Percentiles rank a stretch among this genome's conserved stretches.
Conservation (phyloP, 2,797 vertebrate species). For the Silurus lanzhouensis region DNA sequence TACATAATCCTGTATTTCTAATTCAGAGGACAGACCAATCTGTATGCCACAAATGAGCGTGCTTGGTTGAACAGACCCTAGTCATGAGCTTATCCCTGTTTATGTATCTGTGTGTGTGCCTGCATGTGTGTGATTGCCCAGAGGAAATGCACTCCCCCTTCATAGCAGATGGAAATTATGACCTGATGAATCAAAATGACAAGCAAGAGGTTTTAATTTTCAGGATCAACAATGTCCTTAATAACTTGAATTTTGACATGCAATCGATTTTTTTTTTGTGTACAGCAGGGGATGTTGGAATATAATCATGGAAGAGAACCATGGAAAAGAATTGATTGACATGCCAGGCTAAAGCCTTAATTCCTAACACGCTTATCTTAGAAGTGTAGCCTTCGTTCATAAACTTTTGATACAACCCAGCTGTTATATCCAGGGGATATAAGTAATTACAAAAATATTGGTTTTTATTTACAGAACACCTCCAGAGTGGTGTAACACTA, state of each 20-base stretch:
- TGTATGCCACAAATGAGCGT: conserved; percentile 13
- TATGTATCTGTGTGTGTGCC: not conserved
- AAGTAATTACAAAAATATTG: conserved; percentile 16
- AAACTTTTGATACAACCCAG: not conserved
- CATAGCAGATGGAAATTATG: conserved; percentile 37
- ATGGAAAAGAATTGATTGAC: conserved; percentile 9
- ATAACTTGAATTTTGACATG: conserved; percentile 27
- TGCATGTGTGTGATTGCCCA: conserved; percentile 6
- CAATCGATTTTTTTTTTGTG: conserved; percentile 22
- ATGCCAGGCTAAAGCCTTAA: conserved; percentile 19
- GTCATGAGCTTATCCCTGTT: conserved; percentile 16
- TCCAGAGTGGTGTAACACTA: not conserved
- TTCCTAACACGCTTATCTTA: conserved; percentile 5
- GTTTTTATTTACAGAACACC: conserved; percentile 2
- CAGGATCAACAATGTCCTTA: conserved; percentile 35
- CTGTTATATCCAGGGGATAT: not conserved
- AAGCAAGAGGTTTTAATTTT: conserved; percentile 45
- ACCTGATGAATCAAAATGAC: conserved; percentile 42
- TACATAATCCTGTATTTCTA: conserved; percentile 41
- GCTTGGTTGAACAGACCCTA: conserved; percentile 20
- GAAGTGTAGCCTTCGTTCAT: not conserved
- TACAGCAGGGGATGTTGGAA: conserved; percentile 7
- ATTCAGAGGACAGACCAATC: conserved; percentile 29
- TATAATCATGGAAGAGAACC: conserved; percentile 4
- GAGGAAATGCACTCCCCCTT: conserved; percentile 12